Conservation (phyloP, 1,140 invertebrate species). For the Bathynomus jamesi region DNA sequence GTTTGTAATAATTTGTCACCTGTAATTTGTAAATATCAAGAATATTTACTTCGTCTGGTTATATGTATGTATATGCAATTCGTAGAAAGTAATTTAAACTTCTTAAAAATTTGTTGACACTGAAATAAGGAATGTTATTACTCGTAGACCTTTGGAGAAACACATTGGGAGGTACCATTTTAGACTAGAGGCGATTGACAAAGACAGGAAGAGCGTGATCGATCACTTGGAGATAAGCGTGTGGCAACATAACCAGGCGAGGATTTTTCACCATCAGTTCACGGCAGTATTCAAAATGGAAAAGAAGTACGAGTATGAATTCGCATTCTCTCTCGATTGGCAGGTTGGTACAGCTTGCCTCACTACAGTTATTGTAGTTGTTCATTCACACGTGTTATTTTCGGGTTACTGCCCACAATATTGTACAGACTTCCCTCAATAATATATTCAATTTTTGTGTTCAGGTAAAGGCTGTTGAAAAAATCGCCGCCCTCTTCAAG, state of each 20-base stretch:
- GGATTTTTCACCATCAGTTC: conserved; percentile 76
- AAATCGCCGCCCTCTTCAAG: conserved; percentile 19
- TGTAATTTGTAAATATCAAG: too few relatives aligned
- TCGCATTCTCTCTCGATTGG: conserved; percentile 61
- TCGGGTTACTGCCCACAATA: background rate
- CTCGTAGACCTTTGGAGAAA: conserved; percentile 68
- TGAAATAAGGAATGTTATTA: too few relatives aligned
- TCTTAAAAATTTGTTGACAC: too few relatives aligned
- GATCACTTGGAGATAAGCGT: conserved; percentile 68
- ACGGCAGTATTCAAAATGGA: conserved; percentile 57
- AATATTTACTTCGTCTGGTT: too few relatives aligned
- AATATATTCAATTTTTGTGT: background rate
- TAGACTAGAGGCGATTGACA: conserved; percentile 66
- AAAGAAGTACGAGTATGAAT: conserved; percentile 58
- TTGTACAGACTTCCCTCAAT: background rate
- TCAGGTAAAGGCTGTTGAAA: conserved; percentile 18
- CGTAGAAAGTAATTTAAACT: conserved; percentile 10
- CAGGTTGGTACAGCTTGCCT: conserved; percentile 42
- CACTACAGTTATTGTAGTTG: too few relatives aligned
- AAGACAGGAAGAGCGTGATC: conserved; percentile 57
- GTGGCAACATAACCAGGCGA: conserved; percentile 63
- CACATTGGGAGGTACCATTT: conserved; percentile 76
- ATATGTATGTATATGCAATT: too few relatives aligned
- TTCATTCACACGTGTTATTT: too few relatives aligned
- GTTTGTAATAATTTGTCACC: too few relatives aligned